Evolutionary conservation across 2,888 invertebrate species (phyloP).

Genomic region (Lydus trimaculatus): DNA sequence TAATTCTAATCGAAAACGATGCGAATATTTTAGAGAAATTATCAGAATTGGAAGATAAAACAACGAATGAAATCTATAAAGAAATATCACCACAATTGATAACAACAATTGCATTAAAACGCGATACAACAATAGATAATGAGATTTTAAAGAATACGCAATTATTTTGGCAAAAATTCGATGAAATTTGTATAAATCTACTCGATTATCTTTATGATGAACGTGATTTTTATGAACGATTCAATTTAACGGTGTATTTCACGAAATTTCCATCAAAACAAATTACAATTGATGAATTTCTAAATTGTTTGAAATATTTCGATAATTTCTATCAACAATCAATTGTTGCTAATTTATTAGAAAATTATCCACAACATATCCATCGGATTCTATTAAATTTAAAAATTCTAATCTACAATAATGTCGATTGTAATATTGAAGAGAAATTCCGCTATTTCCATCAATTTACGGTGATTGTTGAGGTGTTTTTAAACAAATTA

Average conservation of each 20-base stretch:
- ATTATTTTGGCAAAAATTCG: constrained; percentile 35
- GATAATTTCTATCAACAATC: constrained; percentile 20
- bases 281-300: constrained; percentile 56
- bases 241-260: constrained; percentile 28
- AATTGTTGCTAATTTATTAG: background rate
- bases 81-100: constrained; percentile 14
- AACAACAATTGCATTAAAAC: background rate
- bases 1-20: constrained; percentile 57
- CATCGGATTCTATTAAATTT: background rate
- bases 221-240: constrained; percentile 33
- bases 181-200: constrained; percentile 51
- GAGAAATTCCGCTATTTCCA: constrained; percentile 66
- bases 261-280: constrained; percentile 48
- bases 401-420: background rate
- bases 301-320: constrained; percentile 38
- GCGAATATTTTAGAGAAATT: constrained; percentile 40
- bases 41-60: background rate
- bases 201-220: constrained; percentile 55
- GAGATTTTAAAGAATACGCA: background rate
- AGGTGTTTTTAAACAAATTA: constrained; percentile 59
- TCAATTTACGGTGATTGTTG: constrained; percentile 64
- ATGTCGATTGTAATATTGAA: constrained; percentile 55
- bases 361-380: background rate
- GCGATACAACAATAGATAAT: background rate
- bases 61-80: constrained; percentile 24